Evolutionary conservation across 1,140 invertebrate genomes (phyloP).

Genomic region (Apocrypta bakeri): DNA sequence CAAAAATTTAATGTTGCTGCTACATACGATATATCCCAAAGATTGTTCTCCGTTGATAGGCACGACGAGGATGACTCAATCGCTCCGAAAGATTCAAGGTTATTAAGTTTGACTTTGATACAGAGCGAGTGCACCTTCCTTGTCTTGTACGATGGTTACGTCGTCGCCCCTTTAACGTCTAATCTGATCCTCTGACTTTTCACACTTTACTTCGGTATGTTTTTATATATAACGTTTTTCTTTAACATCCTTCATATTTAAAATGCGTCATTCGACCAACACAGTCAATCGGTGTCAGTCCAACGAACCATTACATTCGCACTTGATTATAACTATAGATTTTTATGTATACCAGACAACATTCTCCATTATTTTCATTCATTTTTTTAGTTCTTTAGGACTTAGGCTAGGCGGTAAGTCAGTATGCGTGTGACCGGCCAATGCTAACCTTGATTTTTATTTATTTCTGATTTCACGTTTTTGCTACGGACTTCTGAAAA

Average conservation of each 20-base stretch:
- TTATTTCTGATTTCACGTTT: constrained; percentile 6
- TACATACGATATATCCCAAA: constrained; percentile 66
- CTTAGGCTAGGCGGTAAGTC: constrained; percentile 71
- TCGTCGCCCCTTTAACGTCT: constrained; percentile 19
- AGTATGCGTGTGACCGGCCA: constrained; percentile 72
- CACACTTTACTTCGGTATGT: constrained; percentile 18
- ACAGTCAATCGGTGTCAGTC: constrained; percentile 64
- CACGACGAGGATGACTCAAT: constrained; percentile 66
- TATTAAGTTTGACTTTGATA: too few relatives aligned
- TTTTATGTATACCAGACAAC: constrained; percentile 55
- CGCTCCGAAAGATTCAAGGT: constrained; percentile 22
- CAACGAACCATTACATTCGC: constrained; percentile 64
- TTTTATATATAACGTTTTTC: constrained; percentile 59
- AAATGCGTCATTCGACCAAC: constrained; percentile 72
- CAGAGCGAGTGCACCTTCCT: too few relatives aligned
- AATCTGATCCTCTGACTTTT: background rate
- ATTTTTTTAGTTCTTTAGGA: constrained; percentile 61
- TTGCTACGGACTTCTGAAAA: background rate
- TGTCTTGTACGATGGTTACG: too few relatives aligned
- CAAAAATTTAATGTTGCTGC: constrained; percentile 73
- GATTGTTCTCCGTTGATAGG: constrained; percentile 65
- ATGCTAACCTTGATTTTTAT: constrained; percentile 64
- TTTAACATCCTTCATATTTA: constrained; percentile 48
- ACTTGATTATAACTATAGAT: constrained; percentile 43
- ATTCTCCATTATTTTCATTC: constrained; percentile 56